A percentile compares a stretch with the other conserved stretches of the same genome.
Conservation (phyloP, 1,140 invertebrate species). For the Drosophila tsacasi region DNA sequence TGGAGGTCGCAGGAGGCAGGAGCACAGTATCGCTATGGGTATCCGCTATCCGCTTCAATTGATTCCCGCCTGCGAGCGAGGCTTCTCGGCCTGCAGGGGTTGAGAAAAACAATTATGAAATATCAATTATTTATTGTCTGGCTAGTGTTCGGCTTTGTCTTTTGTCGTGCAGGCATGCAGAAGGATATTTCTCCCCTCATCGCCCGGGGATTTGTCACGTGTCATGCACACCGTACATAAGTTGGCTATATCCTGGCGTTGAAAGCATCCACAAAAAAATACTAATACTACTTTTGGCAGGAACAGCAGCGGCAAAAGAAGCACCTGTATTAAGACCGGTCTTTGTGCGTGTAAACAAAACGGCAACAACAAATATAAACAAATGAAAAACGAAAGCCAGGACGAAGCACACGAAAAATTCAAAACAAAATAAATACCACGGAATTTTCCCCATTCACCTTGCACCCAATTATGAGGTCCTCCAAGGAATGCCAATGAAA, state of each 20-base stretch:
- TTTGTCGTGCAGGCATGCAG: constrained; percentile 55
- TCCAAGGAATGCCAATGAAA: constrained; percentile 55
- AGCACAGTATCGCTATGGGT: constrained; percentile 6
- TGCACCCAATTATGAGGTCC: constrained; percentile 65
- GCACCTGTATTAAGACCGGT: constrained; percentile 9
- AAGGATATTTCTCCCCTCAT: constrained; percentile 32
- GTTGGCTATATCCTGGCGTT: constrained; percentile 5
- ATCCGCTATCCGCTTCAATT: constrained; percentile 39
- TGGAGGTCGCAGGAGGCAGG: constrained; percentile 1
- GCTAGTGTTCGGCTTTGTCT: constrained; percentile 38
- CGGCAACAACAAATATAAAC: constrained; percentile 17
- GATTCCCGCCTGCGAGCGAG: constrained; percentile 38
- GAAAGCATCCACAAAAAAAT: constrained; percentile 8
- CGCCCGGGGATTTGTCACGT: constrained; percentile 37
- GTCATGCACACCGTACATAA: constrained; percentile 26
- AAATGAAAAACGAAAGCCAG: constrained; percentile 43
- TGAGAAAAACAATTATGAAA: constrained; percentile 58
- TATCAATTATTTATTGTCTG: constrained; percentile 54
- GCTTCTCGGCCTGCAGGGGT: constrained; percentile 45
- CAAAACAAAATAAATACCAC: constrained; percentile 51
- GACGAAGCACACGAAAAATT: constrained; percentile 26
- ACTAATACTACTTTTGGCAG: not conserved
- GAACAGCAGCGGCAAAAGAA: not conserved
- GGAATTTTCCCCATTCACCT: constrained; percentile 40
- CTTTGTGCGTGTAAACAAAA: constrained; percentile 44